A percentile compares a stretch with the other conserved stretches of the same genome.
Conservation (phyloP, 1,140 invertebrate species). For the Drosophila mayri region DNA sequence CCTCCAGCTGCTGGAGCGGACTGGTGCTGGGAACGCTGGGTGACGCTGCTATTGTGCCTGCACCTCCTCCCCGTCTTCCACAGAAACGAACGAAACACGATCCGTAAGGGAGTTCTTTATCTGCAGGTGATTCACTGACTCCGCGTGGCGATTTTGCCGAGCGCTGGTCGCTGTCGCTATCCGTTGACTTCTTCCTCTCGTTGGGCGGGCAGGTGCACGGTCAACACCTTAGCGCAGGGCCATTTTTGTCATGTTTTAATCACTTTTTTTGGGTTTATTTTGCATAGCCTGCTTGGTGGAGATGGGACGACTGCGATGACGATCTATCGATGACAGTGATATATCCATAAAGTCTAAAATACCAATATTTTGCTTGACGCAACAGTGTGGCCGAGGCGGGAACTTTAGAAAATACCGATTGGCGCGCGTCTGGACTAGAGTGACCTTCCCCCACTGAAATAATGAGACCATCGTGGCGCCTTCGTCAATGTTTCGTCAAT, state of each 20-base stretch:
- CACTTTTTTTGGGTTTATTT: conserved; percentile 16
- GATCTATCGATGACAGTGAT: too few relatives aligned
- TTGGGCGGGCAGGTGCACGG: conserved; percentile 37
- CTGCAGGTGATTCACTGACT: conserved; percentile 46
- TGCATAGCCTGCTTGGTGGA: neutral
- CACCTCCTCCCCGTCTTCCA: conserved; percentile 3
- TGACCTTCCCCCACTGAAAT: too few relatives aligned
- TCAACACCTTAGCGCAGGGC: conserved; percentile 44
- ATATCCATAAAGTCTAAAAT: too few relatives aligned
- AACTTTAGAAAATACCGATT: too few relatives aligned
- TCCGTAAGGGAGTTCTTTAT: conserved; percentile 31
- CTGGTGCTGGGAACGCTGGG: neutral
- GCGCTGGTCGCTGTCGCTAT: conserved; percentile 10
- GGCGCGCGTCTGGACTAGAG: too few relatives aligned
- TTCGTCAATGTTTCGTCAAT: too few relatives aligned
- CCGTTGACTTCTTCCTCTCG: conserved; percentile 48
- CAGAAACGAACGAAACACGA: neutral
- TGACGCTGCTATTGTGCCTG: conserved; percentile 27
- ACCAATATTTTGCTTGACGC: too few relatives aligned
- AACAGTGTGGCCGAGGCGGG: too few relatives aligned
- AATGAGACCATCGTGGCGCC: too few relatives aligned
- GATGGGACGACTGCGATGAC: too few relatives aligned
- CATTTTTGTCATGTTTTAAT: conserved; percentile 42
- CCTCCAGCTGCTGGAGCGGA: conserved; percentile 27
- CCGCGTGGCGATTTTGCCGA: neutral